These are phyloP conservation scores for Aphelocoma coerulescens DNA, from an alignment of 2,113 vertebrate genomes.

Conservation along the genomic window DNA sequence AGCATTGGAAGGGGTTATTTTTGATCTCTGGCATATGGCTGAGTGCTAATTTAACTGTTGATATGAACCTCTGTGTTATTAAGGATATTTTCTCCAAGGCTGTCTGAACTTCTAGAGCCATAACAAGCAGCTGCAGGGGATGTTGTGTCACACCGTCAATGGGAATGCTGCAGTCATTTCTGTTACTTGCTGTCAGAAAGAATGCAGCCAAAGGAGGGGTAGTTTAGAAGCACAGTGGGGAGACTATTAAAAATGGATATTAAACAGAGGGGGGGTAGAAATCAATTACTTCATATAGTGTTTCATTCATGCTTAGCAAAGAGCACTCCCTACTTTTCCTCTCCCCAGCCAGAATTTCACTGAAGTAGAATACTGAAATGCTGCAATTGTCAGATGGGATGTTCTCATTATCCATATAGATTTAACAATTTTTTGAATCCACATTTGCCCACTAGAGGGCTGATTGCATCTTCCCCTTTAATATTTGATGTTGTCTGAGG, in stretches of 20 bases:
- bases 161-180: not conserved
- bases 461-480: constrained; percentile 21
- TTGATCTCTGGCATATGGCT: not conserved
- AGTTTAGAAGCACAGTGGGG: not conserved
- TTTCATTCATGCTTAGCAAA: not conserved
- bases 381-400: not conserved
- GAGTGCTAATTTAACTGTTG: constrained; percentile 14
- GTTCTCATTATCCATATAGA: not conserved
- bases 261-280: not conserved
- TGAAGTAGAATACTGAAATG: not conserved
- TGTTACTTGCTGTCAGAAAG: not conserved
- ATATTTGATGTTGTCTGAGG: constrained; percentile 46
- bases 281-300: not conserved
- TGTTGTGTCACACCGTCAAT: not conserved
- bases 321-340: not conserved
- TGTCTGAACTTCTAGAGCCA: not conserved
- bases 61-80: not conserved
- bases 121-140: not conserved
- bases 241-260: not conserved
- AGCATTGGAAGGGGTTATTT: not conserved
- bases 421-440: not conserved
- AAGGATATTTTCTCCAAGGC: not conserved
- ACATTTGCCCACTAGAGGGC: constrained; percentile 54
- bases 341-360: not conserved
- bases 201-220: not conserved